Base-by-base conservation (phyloP, 1,140 invertebrate genomes). In the Euwallacea similis region DNA sequence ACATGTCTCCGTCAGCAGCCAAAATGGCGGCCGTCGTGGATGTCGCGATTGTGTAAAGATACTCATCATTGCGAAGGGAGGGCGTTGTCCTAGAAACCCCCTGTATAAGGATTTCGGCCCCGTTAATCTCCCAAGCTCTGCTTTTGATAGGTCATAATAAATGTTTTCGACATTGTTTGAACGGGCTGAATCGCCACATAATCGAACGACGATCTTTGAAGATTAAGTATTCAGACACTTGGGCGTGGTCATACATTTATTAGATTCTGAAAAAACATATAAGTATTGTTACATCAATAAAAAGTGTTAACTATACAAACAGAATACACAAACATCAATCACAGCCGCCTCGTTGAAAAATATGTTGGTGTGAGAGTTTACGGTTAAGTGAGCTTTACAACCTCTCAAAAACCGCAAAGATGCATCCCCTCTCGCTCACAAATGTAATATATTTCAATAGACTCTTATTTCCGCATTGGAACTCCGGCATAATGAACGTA, bases 401-500 rank as follows among this genome's bases (percentile, higher is more conserved):
- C 8, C 54, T 50, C 9, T 9, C 54, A 56, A 56, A 33, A 33
- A 33, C 54, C n/a, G 16, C 54, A 56, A 50, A 13, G 16, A 56
- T 56, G 8, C 16, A 13, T 15, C 16, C 59, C 46, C 59, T 11
- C 47, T 46, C 42, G 11, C 56, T 16, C 43, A 64, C 11, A 62
- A n/a, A 44, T 65, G 33, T 42, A 59, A 16, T 44, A 65, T 73
- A 59, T 69, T 64, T 73, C 67, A 73, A 73, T 73, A 68, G 68
- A 67, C 44, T 50, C 64, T 69, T 70, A 69, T 73, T 73, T 73
- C 72, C 72, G 72, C 71, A 60, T 59, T 55, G 69, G 60, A 71
- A 71, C 62, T 65, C 64, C 58, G 43, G 66, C 66, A 73, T 69
- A 73, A 70, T 73, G 72, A 69, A 63, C 53, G 60, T 50, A 73